Conservation (phyloP, 2,797 vertebrate species). For the Ctenopoma multispine region DNA sequence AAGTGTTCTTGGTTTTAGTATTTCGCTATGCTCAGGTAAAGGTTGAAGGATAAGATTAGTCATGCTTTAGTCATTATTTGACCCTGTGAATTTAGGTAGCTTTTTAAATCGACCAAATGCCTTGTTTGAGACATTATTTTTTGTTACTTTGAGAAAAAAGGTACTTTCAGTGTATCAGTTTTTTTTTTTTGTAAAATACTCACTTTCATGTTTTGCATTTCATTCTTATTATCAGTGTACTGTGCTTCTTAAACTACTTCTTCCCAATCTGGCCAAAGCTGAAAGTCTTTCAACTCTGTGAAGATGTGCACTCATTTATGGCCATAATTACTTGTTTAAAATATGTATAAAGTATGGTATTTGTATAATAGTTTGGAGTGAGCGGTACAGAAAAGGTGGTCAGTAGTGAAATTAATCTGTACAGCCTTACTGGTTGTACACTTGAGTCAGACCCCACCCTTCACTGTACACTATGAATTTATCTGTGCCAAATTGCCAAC, state of each 20-base stretch:
- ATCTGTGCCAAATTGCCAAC: constrained; percentile 63
- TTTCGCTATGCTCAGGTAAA: constrained; percentile 72
- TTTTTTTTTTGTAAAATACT: constrained; percentile 32
- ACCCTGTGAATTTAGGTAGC: constrained; percentile 59
- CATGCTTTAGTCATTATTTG: constrained; percentile 38
- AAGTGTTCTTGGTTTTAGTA: constrained; percentile 46
- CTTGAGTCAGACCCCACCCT: constrained; percentile 16
- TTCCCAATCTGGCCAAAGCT: constrained; percentile 69
- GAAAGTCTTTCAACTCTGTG: constrained; percentile 47
- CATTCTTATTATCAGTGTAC: constrained; percentile 47
- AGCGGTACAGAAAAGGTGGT: constrained; percentile 50
- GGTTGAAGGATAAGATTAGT: constrained; percentile 53
- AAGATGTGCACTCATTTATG: constrained; percentile 63
- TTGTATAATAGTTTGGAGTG: constrained; percentile 45
- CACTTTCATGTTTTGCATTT: constrained; percentile 49
- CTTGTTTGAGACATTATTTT: constrained; percentile 60
- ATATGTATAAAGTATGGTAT: constrained; percentile 45
- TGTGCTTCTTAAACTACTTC: constrained; percentile 46
- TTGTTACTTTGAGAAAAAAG: constrained; percentile 44
- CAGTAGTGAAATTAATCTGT: constrained; percentile 37
- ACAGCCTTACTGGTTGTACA: constrained; percentile 21
- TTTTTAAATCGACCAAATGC: constrained; percentile 72
- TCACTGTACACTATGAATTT: constrained; percentile 37
- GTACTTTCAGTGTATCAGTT: constrained; percentile 51
- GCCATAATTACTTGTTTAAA: constrained; percentile 42